phyloP scores from a whole-genome alignment of 2,888 invertebrate genomes.

The Drosophila suboccidentalis region DNA sequence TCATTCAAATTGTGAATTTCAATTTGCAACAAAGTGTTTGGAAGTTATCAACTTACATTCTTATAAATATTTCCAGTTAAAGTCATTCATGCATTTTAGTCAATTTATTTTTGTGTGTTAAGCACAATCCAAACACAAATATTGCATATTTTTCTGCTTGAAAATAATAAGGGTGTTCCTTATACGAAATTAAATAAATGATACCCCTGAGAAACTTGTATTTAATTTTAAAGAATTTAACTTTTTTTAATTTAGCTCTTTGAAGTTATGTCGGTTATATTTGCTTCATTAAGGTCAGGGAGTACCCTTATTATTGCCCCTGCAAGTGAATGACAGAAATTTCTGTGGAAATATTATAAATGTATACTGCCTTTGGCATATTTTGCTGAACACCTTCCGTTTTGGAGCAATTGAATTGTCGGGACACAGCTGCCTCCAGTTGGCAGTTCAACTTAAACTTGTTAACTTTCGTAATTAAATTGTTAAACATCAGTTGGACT shows the following conservation, averaged over 20 bases:
- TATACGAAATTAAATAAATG: neutral
- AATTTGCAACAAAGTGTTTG: neutral
- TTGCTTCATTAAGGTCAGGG: neutral
- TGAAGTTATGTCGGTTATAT: constrained; percentile 1
- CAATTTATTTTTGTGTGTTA: neutral
- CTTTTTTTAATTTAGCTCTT: neutral
- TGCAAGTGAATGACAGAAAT: constrained; percentile 22
- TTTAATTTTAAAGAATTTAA: neutral
- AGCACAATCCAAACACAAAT: constrained; percentile 4
- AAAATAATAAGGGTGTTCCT: neutral
- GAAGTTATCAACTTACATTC: neutral
- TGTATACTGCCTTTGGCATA: constrained; percentile 35
- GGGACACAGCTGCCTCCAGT: constrained; percentile 14
- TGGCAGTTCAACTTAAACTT: constrained; percentile 68
- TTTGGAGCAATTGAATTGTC: constrained; percentile 39
- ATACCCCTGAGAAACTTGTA: neutral
- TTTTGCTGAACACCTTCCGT: constrained; percentile 40
- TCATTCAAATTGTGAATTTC: neutral
- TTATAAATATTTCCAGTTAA: neutral
- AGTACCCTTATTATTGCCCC: constrained; percentile 1
- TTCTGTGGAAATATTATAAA: constrained; percentile 32
- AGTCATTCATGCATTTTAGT: neutral
- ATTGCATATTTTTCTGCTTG: neutral
- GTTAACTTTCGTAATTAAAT: constrained; percentile 82
- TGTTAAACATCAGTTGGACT: constrained; percentile 78